Evolutionary conservation across 1,140 invertebrate species (phyloP).

Genomic region (Drosophila takahashii): DNA sequence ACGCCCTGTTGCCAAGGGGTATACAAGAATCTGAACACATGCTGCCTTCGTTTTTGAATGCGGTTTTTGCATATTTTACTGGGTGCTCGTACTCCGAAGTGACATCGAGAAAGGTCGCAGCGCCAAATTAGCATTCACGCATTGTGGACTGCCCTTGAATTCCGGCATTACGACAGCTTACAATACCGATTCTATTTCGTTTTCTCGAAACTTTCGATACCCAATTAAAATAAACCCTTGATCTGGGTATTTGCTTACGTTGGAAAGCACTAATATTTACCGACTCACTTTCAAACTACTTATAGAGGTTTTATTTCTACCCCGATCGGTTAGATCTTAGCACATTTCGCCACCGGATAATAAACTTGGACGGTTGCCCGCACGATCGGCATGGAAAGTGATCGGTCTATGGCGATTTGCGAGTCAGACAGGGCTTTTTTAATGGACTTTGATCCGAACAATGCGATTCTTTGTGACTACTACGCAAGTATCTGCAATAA

Average conservation of each 20-base stretch:
- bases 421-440: conserved; percentile 12
- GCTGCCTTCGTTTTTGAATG: conserved; percentile 16
- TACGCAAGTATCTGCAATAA: conserved; percentile 37
- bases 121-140: conserved; percentile 41
- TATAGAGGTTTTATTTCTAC: conserved; percentile 3
- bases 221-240: background rate
- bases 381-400: conserved; percentile 20
- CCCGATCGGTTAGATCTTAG: conserved; percentile 16
- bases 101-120: conserved; percentile 34
- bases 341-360: conserved; percentile 30
- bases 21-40: conserved; percentile 9
- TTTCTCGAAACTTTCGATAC: conserved; percentile 3
- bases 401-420: conserved; percentile 15
- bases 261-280: conserved; percentile 14
- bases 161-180: conserved; percentile 36
- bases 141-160: conserved; percentile 42
- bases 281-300: conserved; percentile 1
- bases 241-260: conserved; percentile 11
- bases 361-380: conserved; percentile 7
- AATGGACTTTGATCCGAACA: conserved; percentile 41
- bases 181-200: conserved; percentile 27
- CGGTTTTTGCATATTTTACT: conserved; percentile 44
- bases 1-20: conserved; percentile 13
- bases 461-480: conserved; percentile 12
- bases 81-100: conserved; percentile 33